Evolutionary conservation across 2,797 vertebrate genomes (phyloP), one percentile per base, ranked within the genome.

Genomic region (Balearica regulorum): DNA sequence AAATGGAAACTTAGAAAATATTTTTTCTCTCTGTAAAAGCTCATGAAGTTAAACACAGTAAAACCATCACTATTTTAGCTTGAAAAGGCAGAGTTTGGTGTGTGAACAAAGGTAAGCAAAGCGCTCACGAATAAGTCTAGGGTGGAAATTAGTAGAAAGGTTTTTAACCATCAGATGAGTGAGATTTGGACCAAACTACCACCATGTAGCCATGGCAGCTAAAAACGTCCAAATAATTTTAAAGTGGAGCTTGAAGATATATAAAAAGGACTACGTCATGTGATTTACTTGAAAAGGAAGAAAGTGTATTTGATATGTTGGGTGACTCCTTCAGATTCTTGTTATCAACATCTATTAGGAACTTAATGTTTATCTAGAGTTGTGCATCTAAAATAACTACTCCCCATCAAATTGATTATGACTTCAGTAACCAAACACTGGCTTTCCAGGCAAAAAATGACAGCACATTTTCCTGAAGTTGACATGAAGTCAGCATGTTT

Each of bases 291-390:
- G 44, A 57, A 89, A 54, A 68, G 60, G 10, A 82, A 71, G 11
- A 68, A 65, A n/a, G 3, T 54, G 10, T 39, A 8, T 73, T 66
- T 86, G 26, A 54, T 58, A 62, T 14, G 54, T 13, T 41, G 16
- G 7, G 24, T 75, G 20, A 11, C 5, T 83, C 4, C 51, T 85
- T 85, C 41, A 60, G 49, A 10, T 72, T 83, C 37, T 80, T 82
- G 8, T n/a, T 89, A 88, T 88, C 80, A 95, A 60, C 73, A 91
- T 87, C 77, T 92, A 33, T 91, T 65, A 96, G 68, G 79, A 96
- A 57, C 11, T 44, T 21, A 61, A 26, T 81, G 26, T 78, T 84
- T 92, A 51, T 51, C 92, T 94, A 25, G 72, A 93, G 78, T 65
- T 79, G 28, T n/a, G 21, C 68, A 93, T 94, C 83, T 41, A 88